Conservation (phyloP, 30 jellyfish, hydroid and myxozoan genomes). For the Chironex yamaguchii region DNA sequence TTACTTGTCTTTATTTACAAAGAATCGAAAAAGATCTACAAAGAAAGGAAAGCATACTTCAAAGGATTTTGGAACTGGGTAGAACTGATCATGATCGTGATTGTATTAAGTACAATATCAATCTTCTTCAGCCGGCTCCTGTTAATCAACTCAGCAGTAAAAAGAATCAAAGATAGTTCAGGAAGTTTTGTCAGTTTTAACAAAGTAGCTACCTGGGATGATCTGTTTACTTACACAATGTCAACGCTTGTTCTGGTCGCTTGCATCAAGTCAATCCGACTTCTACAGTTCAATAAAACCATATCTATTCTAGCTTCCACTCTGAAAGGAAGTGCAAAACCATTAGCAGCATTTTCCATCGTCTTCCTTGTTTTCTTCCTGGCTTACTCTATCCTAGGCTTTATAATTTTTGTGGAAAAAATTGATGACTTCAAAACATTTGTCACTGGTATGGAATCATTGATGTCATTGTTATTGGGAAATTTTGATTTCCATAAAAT, state of each 20-base stretch:
- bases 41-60: slow-evolving; percentile 75
- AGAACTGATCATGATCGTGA: slow-evolving; percentile 74
- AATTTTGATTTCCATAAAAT: slow-evolving; percentile 83
- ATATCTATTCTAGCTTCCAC: slow-evolving; percentile 91
- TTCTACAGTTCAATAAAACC: slow-evolving; percentile 91
- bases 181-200: slow-evolving; percentile 96
- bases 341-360: slow-evolving; percentile 87
- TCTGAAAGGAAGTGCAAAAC: slow-evolving; percentile 89
- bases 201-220: slow-evolving; percentile 98
- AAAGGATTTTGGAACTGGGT: slow-evolving; percentile 91
- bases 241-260: slow-evolving; percentile 83
- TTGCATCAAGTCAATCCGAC: slow-evolving; percentile 93
- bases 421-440: slow-evolving; percentile 78
- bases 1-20: slow-evolving; percentile 80
- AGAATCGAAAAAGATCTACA: slow-evolving; percentile 92
- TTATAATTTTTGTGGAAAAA: slow-evolving; percentile 84
- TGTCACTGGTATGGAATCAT: slow-evolving; percentile 88
- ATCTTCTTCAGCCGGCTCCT: slow-evolving; percentile 90
- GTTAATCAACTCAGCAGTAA: slow-evolving; percentile 88
- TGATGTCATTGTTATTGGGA: slow-evolving; percentile 88
- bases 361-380: slow-evolving; percentile 85
- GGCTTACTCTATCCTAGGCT: slow-evolving; percentile 84
- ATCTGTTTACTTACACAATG: slow-evolving; percentile 70
- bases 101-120: slow-evolving; percentile 71
- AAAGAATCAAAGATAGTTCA: slow-evolving; percentile 73